Evolutionary conservation across 1,140 invertebrate genomes (phyloP).

Genomic region (Brachionus angularis): DNA sequence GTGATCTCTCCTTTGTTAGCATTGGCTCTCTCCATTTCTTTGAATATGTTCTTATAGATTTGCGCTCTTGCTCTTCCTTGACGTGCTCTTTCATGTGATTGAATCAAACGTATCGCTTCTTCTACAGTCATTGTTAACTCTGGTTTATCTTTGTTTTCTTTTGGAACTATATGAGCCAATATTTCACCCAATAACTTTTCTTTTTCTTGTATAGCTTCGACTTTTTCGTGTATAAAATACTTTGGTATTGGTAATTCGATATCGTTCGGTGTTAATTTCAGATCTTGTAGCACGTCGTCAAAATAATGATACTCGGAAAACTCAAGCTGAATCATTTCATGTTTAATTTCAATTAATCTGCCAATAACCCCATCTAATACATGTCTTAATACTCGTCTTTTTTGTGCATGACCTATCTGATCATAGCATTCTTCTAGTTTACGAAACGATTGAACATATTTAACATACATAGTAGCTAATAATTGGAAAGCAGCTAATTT

Average conservation of each 20-base stretch:
- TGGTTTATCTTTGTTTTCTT: conserved; percentile 54
- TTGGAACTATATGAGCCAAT: conserved; percentile 54
- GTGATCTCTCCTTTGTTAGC: conserved; percentile 52
- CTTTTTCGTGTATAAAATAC: conserved; percentile 58
- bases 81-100: conserved; percentile 80
- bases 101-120: conserved; percentile 77
- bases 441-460: conserved; percentile 73
- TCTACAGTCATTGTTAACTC: conserved; percentile 66
- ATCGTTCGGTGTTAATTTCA: conserved; percentile 64
- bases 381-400: conserved; percentile 71
- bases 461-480: conserved; percentile 64
- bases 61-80: conserved; percentile 69
- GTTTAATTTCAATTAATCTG: conserved; percentile 64
- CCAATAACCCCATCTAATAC: conserved; percentile 75
- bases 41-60: conserved; percentile 70
- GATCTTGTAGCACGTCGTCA: conserved; percentile 68
- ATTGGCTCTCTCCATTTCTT: conserved; percentile 56
- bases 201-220: conserved; percentile 54
- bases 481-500: conserved; percentile 56
- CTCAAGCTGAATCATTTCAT: conserved; percentile 79
- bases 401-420: conserved; percentile 86
- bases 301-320: conserved; percentile 79
- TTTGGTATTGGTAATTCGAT: conserved; percentile 61
- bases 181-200: conserved; percentile 57
- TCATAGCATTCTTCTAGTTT: conserved; percentile 77